Percentiles rank a stretch among this genome's conserved stretches.
Conservation (phyloP, 2,797 vertebrate species). For the Danio tinwini region DNA sequence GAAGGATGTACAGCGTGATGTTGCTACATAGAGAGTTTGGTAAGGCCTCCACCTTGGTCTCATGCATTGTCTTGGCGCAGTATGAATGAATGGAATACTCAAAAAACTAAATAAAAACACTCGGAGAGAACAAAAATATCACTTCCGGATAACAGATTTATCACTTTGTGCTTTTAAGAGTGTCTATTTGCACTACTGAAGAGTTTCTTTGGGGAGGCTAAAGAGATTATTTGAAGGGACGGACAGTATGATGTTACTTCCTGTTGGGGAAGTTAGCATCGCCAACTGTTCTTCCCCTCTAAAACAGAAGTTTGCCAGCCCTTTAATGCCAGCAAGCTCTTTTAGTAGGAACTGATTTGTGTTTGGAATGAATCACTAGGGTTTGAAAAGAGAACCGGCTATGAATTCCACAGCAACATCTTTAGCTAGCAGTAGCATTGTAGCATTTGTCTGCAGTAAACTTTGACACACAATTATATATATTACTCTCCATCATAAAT, state of each 20-base stretch:
- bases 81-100: slow-evolving; percentile 70
- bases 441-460: slow-evolving; percentile 54
- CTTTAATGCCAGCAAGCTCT: neutral
- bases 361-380: neutral
- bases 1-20: slow-evolving; percentile 32
- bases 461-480: slow-evolving; percentile 71
- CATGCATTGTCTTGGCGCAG: slow-evolving; percentile 82
- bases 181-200: slow-evolving; percentile 19
- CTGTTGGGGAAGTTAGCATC: slow-evolving; percentile 15
- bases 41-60: slow-evolving; percentile 82
- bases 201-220: slow-evolving; percentile 47
- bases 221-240: slow-evolving; percentile 24
- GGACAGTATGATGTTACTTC: slow-evolving; percentile 18
- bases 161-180: slow-evolving; percentile 54
- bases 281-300: neutral
- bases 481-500: slow-evolving; percentile 86
- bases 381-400: slow-evolving; percentile 19
- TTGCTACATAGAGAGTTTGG: slow-evolving; percentile 66
- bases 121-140: slow-evolving; percentile 10
- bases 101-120: slow-evolving; percentile 43
- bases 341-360: slow-evolving; percentile 1
- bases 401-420: slow-evolving; percentile 22
- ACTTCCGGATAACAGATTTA: slow-evolving; percentile 33
- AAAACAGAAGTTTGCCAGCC: neutral
- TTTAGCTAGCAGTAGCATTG: slow-evolving; percentile 39